Evolutionary conservation across 2,113 vertebrate species (phyloP).

Genomic region (Zosterops lateralis): DNA sequence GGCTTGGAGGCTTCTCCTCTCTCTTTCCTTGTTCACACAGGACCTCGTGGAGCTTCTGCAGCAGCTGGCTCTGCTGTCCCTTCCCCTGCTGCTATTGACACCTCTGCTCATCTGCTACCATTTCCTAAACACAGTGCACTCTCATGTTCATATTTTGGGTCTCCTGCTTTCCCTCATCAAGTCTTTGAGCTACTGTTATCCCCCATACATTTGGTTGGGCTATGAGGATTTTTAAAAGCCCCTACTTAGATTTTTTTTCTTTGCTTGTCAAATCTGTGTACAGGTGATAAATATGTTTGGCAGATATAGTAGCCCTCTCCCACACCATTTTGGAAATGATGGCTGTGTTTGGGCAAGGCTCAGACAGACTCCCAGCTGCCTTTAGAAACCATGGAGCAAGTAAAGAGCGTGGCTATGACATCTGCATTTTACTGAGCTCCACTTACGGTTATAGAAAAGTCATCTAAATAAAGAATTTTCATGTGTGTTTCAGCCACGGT

Average conservation of each 20-base stretch:
- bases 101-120: background rate
- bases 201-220: background rate
- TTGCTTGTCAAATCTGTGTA: background rate
- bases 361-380: background rate
- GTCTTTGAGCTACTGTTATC: background rate
- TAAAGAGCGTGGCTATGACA: background rate
- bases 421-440: background rate
- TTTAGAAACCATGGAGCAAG: background rate
- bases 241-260: background rate
- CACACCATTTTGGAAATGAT: background rate
- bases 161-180: background rate
- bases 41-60: background rate
- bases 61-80: background rate
- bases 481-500: conserved; percentile 85
- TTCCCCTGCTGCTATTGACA: background rate
- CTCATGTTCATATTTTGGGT: background rate
- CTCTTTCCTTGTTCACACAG: background rate
- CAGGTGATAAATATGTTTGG: background rate
- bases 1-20: background rate
- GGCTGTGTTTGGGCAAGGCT: background rate
- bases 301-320: background rate
- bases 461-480: background rate
- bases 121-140: background rate
- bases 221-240: background rate
- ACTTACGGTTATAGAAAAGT: background rate